phyloP scores from a whole-genome alignment of 1,140 invertebrate genomes.

The Pogonomyrmex barbatus region DNA sequence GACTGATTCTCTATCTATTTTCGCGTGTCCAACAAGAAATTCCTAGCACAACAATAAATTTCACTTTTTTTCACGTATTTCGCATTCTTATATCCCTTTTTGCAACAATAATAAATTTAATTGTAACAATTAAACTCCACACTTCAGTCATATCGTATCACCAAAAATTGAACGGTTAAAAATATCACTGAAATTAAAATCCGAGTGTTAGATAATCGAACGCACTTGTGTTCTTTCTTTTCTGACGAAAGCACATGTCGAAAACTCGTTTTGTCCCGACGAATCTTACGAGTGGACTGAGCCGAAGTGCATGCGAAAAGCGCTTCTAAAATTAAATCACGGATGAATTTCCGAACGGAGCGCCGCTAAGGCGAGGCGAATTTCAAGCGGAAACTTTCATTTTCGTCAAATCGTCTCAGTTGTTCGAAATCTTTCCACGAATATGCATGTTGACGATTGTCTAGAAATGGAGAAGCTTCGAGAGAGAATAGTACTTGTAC shows the following conservation, averaged over 20 bases:
- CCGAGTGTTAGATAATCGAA: neutral
- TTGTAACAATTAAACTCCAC: constrained; percentile 17
- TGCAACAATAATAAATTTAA: constrained; percentile 16
- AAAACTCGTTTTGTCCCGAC: constrained; percentile 56
- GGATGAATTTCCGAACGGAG: constrained; percentile 65
- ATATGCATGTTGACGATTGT: constrained; percentile 14
- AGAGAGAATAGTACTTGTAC: constrained; percentile 26
- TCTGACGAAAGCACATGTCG: neutral
- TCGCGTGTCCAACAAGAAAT: neutral
- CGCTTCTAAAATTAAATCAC: constrained; percentile 80
- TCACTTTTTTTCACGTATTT: constrained; percentile 5
- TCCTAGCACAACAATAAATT: constrained; percentile 7
- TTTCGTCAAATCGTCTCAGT: constrained; percentile 62
- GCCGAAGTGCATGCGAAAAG: constrained; percentile 53
- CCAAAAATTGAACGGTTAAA: neutral
- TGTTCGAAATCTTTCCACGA: constrained; percentile 30
- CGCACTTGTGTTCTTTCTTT: neutral
- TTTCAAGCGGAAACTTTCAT: constrained; percentile 70
- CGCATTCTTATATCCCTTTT: neutral
- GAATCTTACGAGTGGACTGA: constrained; percentile 69
- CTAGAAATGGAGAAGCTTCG: neutral
- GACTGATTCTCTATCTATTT: constrained; percentile 21
- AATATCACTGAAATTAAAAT: neutral
- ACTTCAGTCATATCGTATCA: neutral
- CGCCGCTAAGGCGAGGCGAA: constrained; percentile 65